Base-by-base conservation (phyloP, 1,140 invertebrate species). In the Halotydeus destructor region DNA sequence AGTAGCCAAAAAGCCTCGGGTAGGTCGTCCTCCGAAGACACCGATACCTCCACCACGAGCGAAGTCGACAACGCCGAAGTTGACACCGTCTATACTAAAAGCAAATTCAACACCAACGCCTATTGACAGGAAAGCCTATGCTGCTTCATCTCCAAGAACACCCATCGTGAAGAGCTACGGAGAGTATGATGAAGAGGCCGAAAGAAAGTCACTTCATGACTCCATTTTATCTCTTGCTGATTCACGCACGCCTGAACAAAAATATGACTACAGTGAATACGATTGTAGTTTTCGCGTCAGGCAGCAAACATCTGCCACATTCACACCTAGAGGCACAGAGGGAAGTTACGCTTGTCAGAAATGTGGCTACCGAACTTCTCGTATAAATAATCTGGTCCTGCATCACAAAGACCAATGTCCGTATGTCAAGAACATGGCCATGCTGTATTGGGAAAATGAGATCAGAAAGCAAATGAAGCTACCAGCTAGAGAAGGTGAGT, bases 361-460 rank as follows among this genome's bases (percentile, higher is more conserved):
- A 38, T 44, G 42, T 37, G 42, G 42, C 11, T 44, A 19, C 26
- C 26, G 18, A 30, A 44, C 42, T 16, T 14, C 34, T 1, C 23
- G 42, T 2, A 44, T 44, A 5, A 44, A 44, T 21, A 38, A 38
- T 18, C 23, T 44, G 11, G 25, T 44, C 24, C 16, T 38, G 5
- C 42, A 44, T 28, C 34, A 44, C 16, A 44, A 38, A 38, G 35
- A 37, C 31, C 34, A 44, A 12, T 44, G 42, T 38, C 12, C 34
- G 23, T 24, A 30, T 22, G 24, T 44, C 8, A 40, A 38, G 14
- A 19, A 19, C 25, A 12, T 12, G 25, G 21, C 25, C 19, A 25
- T 12, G 9, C n/a, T 26, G 12, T 27, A n/a, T 12, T 39, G 38
- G 38, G 16, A 39, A 27, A 39, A 27, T 9, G 38, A 39, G 18